phyloP scores from a whole-genome alignment of 2,113 vertebrate species.

The Myotis brandtii region DNA sequence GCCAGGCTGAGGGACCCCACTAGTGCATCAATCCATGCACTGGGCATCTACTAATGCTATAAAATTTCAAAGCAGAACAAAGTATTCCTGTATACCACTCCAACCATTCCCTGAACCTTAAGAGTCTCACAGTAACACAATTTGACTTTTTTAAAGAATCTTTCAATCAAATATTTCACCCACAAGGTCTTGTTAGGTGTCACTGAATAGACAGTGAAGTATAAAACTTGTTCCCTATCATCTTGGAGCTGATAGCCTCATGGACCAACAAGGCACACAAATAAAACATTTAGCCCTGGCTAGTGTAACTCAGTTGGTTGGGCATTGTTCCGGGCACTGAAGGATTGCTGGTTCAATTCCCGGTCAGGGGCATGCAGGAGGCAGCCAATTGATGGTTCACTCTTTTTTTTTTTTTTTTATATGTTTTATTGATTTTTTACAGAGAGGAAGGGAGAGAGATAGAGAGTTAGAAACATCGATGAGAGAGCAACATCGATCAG shows the following conservation, averaged over 20 bases:
- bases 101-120: not conserved
- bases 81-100: not conserved
- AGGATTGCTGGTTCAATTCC: not conserved
- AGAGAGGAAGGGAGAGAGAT: too few relatives aligned
- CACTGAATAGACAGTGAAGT: not conserved
- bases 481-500: too few relatives aligned
- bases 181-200: not conserved
- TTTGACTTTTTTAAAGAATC: not conserved
- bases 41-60: not conserved
- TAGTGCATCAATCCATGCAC: too few relatives aligned
- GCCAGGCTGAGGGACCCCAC: too few relatives aligned
- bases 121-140: not conserved
- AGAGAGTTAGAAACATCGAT: too few relatives aligned
- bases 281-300: not conserved
- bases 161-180: not conserved
- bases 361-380: not conserved
- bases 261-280: not conserved
- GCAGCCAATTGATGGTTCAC: not conserved
- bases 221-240: not conserved
- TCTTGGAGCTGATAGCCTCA: not conserved
- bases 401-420: too few relatives aligned
- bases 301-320: too few relatives aligned
- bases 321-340: not conserved
- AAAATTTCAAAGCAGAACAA: conserved; percentile 5
- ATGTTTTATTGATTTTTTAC: too few relatives aligned